phyloP scores from a whole-genome alignment of 2,113 vertebrate genomes.

The Zapus hudsonius region DNA sequence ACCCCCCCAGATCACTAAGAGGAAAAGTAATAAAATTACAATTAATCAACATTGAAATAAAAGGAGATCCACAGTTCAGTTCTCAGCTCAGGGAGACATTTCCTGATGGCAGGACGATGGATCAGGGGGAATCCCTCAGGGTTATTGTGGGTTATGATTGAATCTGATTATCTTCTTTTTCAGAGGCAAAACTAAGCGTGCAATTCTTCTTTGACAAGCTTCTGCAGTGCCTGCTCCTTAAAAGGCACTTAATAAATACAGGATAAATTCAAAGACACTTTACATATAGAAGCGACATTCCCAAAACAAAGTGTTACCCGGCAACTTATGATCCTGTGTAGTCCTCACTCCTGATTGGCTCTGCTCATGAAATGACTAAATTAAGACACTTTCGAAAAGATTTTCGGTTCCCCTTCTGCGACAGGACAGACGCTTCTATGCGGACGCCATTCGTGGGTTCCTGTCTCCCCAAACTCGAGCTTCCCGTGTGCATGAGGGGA shows the following conservation, averaged over 20 bases:
- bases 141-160: background rate
- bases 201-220: background rate
- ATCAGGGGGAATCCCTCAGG: background rate
- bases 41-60: no score
- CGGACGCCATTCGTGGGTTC: background rate
- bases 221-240: background rate
- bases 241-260: background rate
- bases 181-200: background rate
- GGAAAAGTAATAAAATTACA: no score
- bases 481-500: constrained; percentile 37
- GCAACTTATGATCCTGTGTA: constrained; percentile 38
- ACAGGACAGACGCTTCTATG: background rate
- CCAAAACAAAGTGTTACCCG: background rate
- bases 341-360: constrained; percentile 30
- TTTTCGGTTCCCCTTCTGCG: constrained; percentile 63
- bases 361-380: background rate
- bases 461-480: background rate
- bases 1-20: background rate
- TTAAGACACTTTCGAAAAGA: constrained; percentile 12
- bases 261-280: background rate
- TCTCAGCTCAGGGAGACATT: background rate
- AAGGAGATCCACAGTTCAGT: fast-evolving
- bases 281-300: background rate
- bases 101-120: background rate
- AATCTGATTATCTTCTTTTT: background rate